Conservation (phyloP, 2,113 vertebrate species). For the Gavialis gangeticus region DNA sequence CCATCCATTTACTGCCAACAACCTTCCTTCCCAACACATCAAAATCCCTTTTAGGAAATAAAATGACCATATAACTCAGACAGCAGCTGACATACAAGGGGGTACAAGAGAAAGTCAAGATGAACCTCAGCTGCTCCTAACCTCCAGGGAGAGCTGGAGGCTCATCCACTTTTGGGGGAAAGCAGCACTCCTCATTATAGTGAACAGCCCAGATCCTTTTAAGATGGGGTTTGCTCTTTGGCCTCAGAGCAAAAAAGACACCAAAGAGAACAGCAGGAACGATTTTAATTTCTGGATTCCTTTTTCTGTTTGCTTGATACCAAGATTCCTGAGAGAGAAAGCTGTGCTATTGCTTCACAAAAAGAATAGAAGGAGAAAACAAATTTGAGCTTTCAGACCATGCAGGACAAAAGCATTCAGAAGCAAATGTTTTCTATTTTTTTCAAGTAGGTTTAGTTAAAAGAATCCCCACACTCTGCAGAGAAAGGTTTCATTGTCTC, state of each 20-base stretch:
- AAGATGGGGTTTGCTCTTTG: not conserved
- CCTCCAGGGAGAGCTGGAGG: not conserved
- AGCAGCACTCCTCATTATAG: not conserved
- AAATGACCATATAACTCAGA: not conserved
- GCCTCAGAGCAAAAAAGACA: not conserved
- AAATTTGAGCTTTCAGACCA: not conserved
- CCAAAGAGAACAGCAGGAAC: not conserved
- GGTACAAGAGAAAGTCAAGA: not conserved
- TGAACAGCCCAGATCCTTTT: not conserved
- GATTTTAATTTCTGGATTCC: not conserved
- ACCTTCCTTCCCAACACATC: not conserved
- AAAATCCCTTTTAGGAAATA: not conserved
- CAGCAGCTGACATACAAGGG: not conserved
- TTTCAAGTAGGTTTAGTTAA: not conserved
- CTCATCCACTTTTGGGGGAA: rapidly evolving
- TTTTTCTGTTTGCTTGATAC: not conserved
- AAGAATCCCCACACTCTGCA: not conserved
- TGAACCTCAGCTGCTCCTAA: not conserved
- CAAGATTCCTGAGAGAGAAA: not conserved
- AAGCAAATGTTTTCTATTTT: not conserved
- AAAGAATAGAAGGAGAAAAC: not conserved
- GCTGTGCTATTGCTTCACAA: not conserved
- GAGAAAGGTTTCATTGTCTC: not conserved
- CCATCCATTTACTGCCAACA: not conserved
- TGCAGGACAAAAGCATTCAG: not conserved